Evolutionary conservation across 2,797 vertebrate species (phyloP), one percentile per base, ranked within the genome.

Genomic region (Nyctalus aviator): DNA sequence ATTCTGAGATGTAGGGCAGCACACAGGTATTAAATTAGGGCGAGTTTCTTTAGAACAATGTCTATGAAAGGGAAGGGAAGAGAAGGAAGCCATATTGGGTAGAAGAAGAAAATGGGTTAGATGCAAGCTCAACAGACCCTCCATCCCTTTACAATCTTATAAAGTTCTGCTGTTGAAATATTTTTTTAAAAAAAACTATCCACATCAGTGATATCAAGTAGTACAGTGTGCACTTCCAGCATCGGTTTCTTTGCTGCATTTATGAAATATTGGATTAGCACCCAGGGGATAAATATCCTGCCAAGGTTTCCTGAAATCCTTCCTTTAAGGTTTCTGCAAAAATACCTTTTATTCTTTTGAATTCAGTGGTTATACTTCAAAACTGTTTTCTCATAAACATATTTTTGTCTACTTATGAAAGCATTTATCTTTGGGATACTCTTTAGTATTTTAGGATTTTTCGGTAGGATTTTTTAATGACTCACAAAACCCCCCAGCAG

Each of bases 321-420:
- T 62, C 57, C 41, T 93, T 72, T 41, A 18, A 62, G 50, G 79
- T 15, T 53, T 86, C 44, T 44, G 21, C 8, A 89, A 71, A 37
- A 90, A 92, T 91, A 72, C 20, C 20, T 59, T 94, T 85, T 46
- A 69, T 35, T 90, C 27, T 88, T 93, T 85, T 69, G 23, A 93
- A 69, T 55, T 84, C 48, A 77, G 68, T 72, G 59, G 44, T 64
- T 91, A n/a, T 7, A 69, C 12, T 46, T 69, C 30, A 76, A 30
- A 76, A 30, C 13, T 41, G 20, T 37, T 79, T 87, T 83, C 23
- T 27, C 68, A 68, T 37, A 87, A 87, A 86, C 14, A 41, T 48
- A 46, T 10, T 87, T 15, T 23, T 75, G 83, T 23, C 41, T 72
- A 37, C 46, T 87, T 93, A 50, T 68, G 50, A 93, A 88, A 66